Conservation (phyloP, 2,888 invertebrate species). For the Sarcophaga variegata region DNA sequence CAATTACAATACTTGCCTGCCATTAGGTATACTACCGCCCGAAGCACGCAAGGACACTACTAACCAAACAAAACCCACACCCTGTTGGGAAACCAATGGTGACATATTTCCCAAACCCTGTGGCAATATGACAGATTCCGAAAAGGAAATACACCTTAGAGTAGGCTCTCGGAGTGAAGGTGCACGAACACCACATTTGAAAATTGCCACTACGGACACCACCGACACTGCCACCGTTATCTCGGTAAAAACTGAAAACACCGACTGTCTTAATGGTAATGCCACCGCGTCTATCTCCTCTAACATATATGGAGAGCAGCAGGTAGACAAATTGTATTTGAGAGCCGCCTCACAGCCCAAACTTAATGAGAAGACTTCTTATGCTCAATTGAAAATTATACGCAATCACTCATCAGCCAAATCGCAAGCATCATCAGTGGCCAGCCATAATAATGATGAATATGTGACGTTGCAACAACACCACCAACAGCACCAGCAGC, state of each 20-base stretch:
- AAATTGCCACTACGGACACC: constrained; percentile 71
- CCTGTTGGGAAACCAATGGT: constrained; percentile 91
- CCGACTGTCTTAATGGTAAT: constrained; percentile 70
- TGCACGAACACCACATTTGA: constrained; percentile 83
- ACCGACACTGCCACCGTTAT: constrained; percentile 72
- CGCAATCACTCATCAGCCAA: constrained; percentile 73
- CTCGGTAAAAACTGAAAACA: constrained; percentile 69
- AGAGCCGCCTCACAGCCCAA: constrained; percentile 84
- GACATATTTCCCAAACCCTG: constrained; percentile 91
- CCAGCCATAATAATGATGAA: constrained; percentile 74
- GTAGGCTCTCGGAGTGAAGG: constrained; percentile 87
- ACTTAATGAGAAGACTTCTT: constrained; percentile 80
- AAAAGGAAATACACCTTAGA: constrained; percentile 85
- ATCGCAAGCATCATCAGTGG: constrained; percentile 45
- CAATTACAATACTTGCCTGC: constrained; percentile 89
- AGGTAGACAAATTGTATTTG: constrained; percentile 88
- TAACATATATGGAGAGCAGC: constrained; percentile 85
- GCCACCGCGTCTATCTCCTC: constrained; percentile 55
- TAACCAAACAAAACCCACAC: constrained; percentile 83
- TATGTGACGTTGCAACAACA: constrained; percentile 76
- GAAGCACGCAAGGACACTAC: constrained; percentile 73
- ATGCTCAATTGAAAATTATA: constrained; percentile 80
- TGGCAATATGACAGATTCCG: constrained; percentile 91
- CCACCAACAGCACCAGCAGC: constrained; percentile 65
- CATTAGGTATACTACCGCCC: constrained; percentile 88